Percentiles rank a stretch among this genome's conserved stretches.
phyloP scores from a whole-genome alignment of 1,140 invertebrate species.

The Aricia agestis region DNA sequence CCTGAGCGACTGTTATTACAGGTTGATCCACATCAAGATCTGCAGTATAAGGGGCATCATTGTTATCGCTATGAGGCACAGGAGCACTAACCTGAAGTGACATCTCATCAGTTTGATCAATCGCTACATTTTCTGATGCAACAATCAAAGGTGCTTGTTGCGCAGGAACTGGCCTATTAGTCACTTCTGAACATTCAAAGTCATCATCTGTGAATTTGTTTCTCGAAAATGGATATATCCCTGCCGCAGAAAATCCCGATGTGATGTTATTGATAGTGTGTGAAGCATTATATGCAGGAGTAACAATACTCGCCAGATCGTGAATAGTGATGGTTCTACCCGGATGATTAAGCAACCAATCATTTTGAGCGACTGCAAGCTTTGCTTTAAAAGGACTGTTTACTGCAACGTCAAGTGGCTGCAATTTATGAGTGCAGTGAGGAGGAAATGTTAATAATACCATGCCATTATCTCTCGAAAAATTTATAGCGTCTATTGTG shows the following conservation, averaged over 20 bases:
- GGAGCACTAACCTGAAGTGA: background rate
- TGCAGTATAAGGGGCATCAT: background rate
- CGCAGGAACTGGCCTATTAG: slow-evolving; percentile 22
- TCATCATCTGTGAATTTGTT: slow-evolving; percentile 27
- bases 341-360: slow-evolving; percentile 44
- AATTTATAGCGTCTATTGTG: slow-evolving; percentile 38
- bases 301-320: slow-evolving; percentile 30
- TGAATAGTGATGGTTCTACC: slow-evolving; percentile 33
- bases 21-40: background rate
- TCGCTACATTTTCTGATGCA: slow-evolving; percentile 5
- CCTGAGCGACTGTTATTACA: background rate
- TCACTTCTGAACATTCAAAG: slow-evolving; percentile 28
- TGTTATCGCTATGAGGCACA: background rate
- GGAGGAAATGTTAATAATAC: slow-evolving; percentile 54
- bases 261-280: slow-evolving; percentile 21
- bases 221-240: slow-evolving; percentile 28
- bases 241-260: slow-evolving; percentile 25
- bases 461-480: slow-evolving; percentile 44
- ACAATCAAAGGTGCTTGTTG: background rate
- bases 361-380: slow-evolving; percentile 31
- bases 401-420: slow-evolving; percentile 66
- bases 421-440: slow-evolving; percentile 54
- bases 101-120: slow-evolving; percentile 1
- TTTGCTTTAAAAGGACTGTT: slow-evolving; percentile 48
- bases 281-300: slow-evolving; percentile 26